Evolutionary conservation across 1,140 invertebrate genomes (phyloP).

Genomic region (Zelostemma sp.): DNA sequence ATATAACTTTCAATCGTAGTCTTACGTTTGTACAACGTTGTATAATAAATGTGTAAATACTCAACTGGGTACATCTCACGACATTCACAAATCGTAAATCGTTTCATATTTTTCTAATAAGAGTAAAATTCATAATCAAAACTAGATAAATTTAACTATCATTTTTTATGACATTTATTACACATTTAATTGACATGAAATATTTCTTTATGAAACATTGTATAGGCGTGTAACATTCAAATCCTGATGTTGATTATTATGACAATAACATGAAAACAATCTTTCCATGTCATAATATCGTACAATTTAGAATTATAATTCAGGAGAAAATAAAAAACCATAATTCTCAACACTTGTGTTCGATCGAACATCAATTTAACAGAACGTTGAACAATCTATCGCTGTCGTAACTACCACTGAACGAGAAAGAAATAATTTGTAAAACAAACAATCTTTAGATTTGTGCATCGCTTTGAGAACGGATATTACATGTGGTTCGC

Average conservation of each 20-base stretch:
- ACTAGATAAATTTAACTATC: conserved; percentile 6
- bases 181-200: not conserved
- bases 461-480: conserved; percentile 1
- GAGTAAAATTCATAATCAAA: not conserved
- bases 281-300: not conserved
- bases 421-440: too few species aligned
- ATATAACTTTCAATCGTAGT: not conserved
- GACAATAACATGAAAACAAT: not conserved
- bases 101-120: not conserved
- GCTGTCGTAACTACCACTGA: too few species aligned
- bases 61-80: not conserved
- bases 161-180: not conserved
- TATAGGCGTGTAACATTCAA: not conserved
- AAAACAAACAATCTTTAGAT: not conserved
- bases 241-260: not conserved
- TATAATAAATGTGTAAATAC: conserved; percentile 6
- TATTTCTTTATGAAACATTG: not conserved
- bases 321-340: too few species aligned
- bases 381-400: too few species aligned
- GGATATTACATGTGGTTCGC: conserved; percentile 1
- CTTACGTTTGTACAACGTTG: not conserved
- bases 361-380: too few species aligned
- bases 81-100: not conserved
- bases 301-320: not conserved
- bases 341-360: not conserved